These are phyloP conservation scores for Heliothis virescens DNA, from an alignment of 1,140 invertebrate species.

Conservation along the genomic window DNA sequence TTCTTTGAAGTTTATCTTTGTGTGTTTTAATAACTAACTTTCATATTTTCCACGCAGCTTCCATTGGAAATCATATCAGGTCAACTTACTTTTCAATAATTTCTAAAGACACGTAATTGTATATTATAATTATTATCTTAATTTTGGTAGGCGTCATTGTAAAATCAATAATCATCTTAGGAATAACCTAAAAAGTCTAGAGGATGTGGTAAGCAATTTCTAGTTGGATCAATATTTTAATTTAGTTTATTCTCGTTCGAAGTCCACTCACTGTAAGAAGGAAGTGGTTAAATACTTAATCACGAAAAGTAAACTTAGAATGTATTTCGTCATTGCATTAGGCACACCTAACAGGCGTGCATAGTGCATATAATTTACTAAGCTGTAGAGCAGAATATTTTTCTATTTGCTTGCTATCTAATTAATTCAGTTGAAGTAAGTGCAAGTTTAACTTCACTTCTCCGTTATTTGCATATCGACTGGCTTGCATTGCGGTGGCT, in stretches of 20 bases:
- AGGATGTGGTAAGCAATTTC: background rate
- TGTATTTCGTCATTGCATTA: background rate
- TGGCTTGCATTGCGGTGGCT: background rate
- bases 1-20: background rate
- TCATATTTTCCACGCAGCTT: constrained; percentile 36
- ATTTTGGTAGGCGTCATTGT: no score
- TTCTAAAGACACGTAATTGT: background rate
- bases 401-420: background rate
- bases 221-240: background rate
- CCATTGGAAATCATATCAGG: constrained; percentile 35
- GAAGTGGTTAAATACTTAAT: constrained; percentile 22
- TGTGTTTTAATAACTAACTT: background rate
- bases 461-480: constrained; percentile 6
- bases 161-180: no score
- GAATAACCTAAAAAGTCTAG: no score
- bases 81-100: constrained; percentile 14
- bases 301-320: constrained; percentile 20
- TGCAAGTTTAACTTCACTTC: background rate
- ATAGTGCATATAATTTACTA: constrained; percentile 8
- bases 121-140: no score
- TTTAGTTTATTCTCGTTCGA: background rate
- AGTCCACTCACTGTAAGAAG: constrained; percentile 8
- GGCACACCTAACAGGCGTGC: background rate
- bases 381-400: background rate
- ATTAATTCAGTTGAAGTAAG: constrained; percentile 2